Evolutionary conservation across 2,888 invertebrate genomes (phyloP), one percentile per base, ranked within the genome.

Genomic region (Calameuta filiformis): DNA sequence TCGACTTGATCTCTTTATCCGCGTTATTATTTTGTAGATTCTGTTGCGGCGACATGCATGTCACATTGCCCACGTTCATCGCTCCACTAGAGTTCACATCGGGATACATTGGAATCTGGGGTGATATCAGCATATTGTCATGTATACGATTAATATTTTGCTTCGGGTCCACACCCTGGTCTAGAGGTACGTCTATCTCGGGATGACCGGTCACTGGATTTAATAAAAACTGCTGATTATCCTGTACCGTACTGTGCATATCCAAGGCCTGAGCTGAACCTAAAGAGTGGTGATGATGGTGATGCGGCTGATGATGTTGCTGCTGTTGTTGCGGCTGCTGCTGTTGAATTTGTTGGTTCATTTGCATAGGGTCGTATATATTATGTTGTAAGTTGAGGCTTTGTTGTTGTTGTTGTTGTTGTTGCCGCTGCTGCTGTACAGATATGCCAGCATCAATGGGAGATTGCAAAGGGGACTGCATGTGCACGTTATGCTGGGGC

Each of bases 101-200:
- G 11, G 85, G 80, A 73, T 82, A 87, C 15, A 73, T 56, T 31
- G 80, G 69, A 15, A 75, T 77, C 68, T 80, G 84, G 30, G 82
- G 73, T n/a, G 81, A 40, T 12, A 83, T 35, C 68, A 85, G 35
- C 68, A 83, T 75, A 76, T 84, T 76, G 76, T 83, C 79, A 73
- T 80, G 68, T 37, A 34, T 30, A 33, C 12, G 12, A 76, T 83
- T 77, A 78, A 83, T 84, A 81, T 68, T 79, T 74, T 87, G 88
- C 78, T 88, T 89, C 3, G 86, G 76, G 12, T 87, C 87, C 15
- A 89, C 86, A 75, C 83, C 85, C 56, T 56, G 56, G 9, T 89
- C 90, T 23, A 91, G 88, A 1, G 91, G 89, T 79, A 91, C 77
- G 76, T 90, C 90, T 23, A 91, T 89, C n/a, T 91, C 91, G 1